Base-by-base conservation (phyloP, 2,797 vertebrate genomes). In the Odontamblyopus rebecca region DNA sequence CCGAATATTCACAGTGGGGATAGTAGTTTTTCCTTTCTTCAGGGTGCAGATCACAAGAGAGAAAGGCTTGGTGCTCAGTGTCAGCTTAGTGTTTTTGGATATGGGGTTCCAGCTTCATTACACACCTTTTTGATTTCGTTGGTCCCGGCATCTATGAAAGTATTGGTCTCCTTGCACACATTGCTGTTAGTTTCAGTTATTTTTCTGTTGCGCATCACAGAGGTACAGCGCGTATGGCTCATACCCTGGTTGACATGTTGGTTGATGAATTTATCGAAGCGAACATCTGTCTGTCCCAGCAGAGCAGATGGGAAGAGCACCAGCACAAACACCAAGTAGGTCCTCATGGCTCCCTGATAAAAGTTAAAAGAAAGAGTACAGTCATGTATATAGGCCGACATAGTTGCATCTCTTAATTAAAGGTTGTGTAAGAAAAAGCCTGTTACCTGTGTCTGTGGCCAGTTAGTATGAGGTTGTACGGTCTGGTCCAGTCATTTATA, bases 261-360 rank as follows among this genome's bases (percentile, higher is more conserved):
- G 0, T 41, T 0, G 38, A 0, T 64, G 0, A 86, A 86, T 15
- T 4, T 5, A 23, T 4, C 7, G 26, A n/a, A n/a, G n/a, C n/a
- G n/a, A n/a, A n/a, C n/a, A n/a, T n/a, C n/a, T n/a, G 41, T 5
- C 38, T 69, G 57, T 68, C 16, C 62, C 26, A 71, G 15, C 26
- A 60, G 23, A 26, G 12, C 79, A 26, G 69, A 50, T 11, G 77
- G 35, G 59, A 3, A 63, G 50, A 83, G 18, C 69, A 85, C 67
- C 60, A 85, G 67, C 56, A 82, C 48, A 61, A 64, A 76, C 12
- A 54, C 61, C 32, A 76, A 2, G 1, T 12, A 23, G 70, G 66
- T 51, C 77, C 0, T 77, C 85, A 83, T 85, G 69, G 32, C 63
- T 78, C 26, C 53, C 74, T 84, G 67, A 26, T 57, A 4, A 27